These are phyloP conservation scores for Panorpa germanica DNA, from an alignment of 2,888 invertebrate species.

Conservation along the genomic window DNA sequence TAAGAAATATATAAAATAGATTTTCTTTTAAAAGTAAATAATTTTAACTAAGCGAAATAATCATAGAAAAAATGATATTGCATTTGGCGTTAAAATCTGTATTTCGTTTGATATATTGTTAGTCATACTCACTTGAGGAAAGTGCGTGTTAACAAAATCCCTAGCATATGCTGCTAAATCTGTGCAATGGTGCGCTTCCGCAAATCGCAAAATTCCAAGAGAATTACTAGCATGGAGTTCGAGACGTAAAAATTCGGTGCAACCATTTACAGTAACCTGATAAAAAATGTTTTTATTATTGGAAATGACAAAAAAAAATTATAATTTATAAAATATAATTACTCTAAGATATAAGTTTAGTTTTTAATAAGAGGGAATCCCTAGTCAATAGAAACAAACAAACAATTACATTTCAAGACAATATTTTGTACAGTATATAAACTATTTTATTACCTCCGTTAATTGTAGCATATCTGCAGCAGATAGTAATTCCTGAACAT, in stretches of 20 bases:
- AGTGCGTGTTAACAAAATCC: conserved; percentile 68
- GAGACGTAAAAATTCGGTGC: conserved; percentile 66
- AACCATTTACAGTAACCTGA: conserved; percentile 62
- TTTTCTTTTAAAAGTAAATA: not conserved
- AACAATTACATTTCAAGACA: no score
- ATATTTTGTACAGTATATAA: no score
- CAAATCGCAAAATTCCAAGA: conserved; percentile 79
- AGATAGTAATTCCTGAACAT: conserved; percentile 75
- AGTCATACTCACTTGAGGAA: conserved; percentile 50
- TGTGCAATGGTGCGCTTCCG: conserved; percentile 70
- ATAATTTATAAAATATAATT: no score
- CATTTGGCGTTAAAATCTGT: no score
- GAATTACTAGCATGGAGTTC: conserved; percentile 78
- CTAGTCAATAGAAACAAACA: no score
- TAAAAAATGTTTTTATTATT: no score
- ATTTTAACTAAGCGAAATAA: not conserved
- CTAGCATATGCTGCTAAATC: conserved; percentile 59
- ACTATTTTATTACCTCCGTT: no score
- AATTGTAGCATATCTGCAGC: conserved; percentile 86
- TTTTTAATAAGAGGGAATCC: no score
- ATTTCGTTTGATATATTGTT: no score
- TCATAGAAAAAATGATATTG: not conserved
- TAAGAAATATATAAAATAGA: conserved; percentile 4
- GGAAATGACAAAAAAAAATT: no score
- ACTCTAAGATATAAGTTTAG: no score